Conservation (phyloP, 2,797 vertebrate species). For the Acridotheres tristis region DNA sequence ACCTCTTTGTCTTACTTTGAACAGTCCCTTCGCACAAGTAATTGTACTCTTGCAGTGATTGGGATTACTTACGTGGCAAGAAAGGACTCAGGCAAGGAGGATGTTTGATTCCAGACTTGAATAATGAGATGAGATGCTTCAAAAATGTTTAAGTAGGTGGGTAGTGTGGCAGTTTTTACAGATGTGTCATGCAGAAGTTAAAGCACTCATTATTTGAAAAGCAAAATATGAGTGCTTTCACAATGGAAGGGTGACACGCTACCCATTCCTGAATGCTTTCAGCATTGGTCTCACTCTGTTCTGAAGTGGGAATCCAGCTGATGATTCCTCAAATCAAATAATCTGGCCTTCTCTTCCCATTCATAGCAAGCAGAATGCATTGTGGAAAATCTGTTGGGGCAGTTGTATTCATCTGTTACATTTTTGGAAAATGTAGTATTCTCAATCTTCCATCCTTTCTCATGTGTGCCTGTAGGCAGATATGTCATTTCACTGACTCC, state of each 20-base stretch:
- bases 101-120: not conserved
- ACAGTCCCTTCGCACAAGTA: not conserved
- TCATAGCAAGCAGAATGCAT: not conserved
- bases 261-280: not conserved
- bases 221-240: not conserved
- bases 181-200: not conserved
- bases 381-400: not conserved
- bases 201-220: not conserved
- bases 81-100: not conserved
- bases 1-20: not conserved
- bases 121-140: not conserved
- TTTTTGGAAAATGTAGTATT: not conserved
- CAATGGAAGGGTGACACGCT: not conserved
- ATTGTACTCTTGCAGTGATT: not conserved
- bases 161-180: not conserved
- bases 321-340: not conserved
- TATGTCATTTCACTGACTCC: conserved; percentile 6
- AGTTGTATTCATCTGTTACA: conserved; percentile 7
- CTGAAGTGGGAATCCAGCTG: not conserved
- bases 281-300: not conserved
- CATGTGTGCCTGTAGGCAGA: not conserved
- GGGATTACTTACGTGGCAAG: not conserved
- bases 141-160: not conserved
- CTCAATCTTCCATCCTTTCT: conserved; percentile 8
- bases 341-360: not conserved